Evolutionary conservation across 2,888 invertebrate genomes (phyloP).

Genomic region (Meghimatium bilineatum): DNA sequence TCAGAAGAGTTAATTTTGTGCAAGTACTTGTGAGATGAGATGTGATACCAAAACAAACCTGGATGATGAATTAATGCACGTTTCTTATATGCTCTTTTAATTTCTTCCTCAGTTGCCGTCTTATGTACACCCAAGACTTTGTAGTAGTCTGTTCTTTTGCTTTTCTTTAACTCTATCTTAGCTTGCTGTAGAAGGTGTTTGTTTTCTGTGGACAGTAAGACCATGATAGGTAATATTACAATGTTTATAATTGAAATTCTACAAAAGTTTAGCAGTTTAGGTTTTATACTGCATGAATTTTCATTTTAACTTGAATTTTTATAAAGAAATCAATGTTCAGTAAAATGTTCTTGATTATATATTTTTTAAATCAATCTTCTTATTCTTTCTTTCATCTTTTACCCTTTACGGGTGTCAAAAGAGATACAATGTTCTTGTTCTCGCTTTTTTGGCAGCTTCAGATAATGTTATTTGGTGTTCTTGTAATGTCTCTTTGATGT

Average conservation of each 20-base stretch:
- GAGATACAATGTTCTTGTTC: no score
- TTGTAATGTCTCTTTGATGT: no score
- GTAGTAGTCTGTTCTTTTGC: slow-evolving; percentile 96
- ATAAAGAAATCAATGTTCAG: no score
- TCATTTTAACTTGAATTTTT: no score
- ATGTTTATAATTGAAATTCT: background rate
- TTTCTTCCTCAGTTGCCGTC: slow-evolving; percentile 90
- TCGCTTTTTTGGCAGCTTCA: no score
- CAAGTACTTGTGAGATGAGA: background rate
- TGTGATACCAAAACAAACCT: slow-evolving; percentile 76
- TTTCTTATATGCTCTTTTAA: slow-evolving; percentile 95
- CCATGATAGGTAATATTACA: background rate
- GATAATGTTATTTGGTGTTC: no score
- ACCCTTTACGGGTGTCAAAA: no score
- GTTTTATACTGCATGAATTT: background rate
- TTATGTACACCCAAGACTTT: slow-evolving; percentile 92
- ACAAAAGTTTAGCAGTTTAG: background rate
- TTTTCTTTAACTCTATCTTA: slow-evolving; percentile 90
- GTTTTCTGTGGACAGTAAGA: slow-evolving; percentile 82
- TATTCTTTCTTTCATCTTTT: no score
- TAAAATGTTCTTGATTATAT: no score
- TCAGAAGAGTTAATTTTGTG: no score
- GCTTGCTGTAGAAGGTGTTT: slow-evolving; percentile 90
- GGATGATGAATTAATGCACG: slow-evolving; percentile 93
- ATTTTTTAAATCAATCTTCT: no score